Evolutionary conservation across 2,113 vertebrate genomes (phyloP).

Genomic region (Rynchops niger): DNA sequence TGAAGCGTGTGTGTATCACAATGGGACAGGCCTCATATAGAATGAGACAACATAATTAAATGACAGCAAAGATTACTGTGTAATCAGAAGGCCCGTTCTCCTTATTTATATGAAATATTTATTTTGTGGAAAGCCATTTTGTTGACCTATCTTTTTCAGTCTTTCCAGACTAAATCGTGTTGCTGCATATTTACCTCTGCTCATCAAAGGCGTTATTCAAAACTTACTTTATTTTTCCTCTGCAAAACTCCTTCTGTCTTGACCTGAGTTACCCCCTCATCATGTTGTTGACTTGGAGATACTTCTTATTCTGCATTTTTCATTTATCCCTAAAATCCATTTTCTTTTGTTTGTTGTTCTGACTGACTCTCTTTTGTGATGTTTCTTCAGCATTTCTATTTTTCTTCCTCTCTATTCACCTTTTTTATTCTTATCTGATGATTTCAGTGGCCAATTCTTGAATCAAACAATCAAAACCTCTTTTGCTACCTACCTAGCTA

Average conservation of each 20-base stretch:
- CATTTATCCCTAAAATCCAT: background rate
- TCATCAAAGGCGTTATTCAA: background rate
- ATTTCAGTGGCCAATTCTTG: background rate
- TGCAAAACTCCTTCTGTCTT: background rate
- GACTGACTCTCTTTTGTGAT: background rate
- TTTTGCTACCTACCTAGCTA: background rate
- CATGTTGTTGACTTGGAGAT: background rate
- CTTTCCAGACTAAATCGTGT: background rate
- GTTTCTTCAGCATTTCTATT: background rate
- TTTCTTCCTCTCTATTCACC: background rate
- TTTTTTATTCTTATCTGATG: background rate
- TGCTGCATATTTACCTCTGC: background rate
- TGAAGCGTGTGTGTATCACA: accelerated
- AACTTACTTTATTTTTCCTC: background rate
- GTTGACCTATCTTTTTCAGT: background rate
- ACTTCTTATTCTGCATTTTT: background rate
- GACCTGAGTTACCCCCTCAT: background rate
- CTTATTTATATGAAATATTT: background rate
- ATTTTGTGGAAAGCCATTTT: background rate
- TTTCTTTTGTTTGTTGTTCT: background rate
- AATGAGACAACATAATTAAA: background rate
- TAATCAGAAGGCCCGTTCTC: background rate
- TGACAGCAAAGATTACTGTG: background rate
- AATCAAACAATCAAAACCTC: background rate
- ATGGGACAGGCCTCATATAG: background rate